Evolutionary conservation across 1,140 invertebrate genomes (phyloP).

Genomic region (Agrypnia vestita): DNA sequence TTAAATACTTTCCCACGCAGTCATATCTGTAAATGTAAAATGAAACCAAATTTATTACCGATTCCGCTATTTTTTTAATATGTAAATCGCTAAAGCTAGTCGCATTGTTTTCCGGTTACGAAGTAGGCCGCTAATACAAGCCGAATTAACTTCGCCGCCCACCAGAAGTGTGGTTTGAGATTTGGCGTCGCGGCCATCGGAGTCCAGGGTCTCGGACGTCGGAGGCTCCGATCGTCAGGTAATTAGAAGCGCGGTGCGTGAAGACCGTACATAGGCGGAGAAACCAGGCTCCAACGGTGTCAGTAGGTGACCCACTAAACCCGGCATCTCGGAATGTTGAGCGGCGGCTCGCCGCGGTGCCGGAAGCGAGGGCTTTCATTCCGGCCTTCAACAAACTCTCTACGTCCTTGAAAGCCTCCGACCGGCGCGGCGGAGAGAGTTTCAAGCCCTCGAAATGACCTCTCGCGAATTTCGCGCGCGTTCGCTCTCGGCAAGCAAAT

Average conservation of each 20-base stretch:
- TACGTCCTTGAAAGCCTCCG: slow-evolving; percentile 41
- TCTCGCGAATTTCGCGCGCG: neutral
- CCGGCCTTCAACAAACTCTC: slow-evolving; percentile 47
- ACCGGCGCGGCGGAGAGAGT: slow-evolving; percentile 24
- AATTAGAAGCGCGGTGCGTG: slow-evolving; percentile 2
- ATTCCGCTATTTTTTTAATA: no score
- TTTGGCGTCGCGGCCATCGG: neutral
- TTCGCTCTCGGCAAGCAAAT: slow-evolving; percentile 13
- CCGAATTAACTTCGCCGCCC: slow-evolving; percentile 15
- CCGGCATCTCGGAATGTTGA: slow-evolving; percentile 8
- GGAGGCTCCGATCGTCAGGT: slow-evolving; percentile 8
- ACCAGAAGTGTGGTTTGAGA: neutral
- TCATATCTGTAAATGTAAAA: no score
- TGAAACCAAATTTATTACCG: no score
- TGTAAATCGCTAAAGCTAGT: no score
- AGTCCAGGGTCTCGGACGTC: neutral
- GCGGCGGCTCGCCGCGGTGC: neutral
- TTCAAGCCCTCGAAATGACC: slow-evolving; percentile 32
- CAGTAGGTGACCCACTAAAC: slow-evolving; percentile 52
- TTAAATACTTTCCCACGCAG: no score
- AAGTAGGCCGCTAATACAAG: slow-evolving; percentile 19
- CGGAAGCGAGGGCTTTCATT: slow-evolving; percentile 37
- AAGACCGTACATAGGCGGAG: neutral
- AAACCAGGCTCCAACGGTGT: slow-evolving; percentile 25
- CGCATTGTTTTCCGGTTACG: neutral